A percentile compares a stretch with the other conserved stretches of the same genome.
These are phyloP conservation scores for Synergus gifuensis DNA, from an alignment of 2,888 invertebrate species.

Conservation along the genomic window DNA sequence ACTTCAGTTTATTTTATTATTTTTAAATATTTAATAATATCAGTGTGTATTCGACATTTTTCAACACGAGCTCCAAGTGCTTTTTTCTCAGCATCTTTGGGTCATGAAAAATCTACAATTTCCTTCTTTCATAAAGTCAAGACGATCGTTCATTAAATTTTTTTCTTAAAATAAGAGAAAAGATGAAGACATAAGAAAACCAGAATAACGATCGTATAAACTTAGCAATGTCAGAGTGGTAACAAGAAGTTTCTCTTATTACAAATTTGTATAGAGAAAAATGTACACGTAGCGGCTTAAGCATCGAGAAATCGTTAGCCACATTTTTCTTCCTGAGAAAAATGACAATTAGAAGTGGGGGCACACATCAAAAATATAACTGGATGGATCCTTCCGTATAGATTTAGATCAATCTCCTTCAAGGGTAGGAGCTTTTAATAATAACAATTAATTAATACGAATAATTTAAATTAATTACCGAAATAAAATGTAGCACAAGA, in stretches of 20 bases:
- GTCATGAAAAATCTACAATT: slow-evolving; percentile 6
- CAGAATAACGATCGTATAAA: slow-evolving; percentile 14
- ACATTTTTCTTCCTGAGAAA: background rate
- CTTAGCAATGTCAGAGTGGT: background rate
- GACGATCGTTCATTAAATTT: background rate
- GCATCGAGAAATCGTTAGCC: slow-evolving; percentile 7
- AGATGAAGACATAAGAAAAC: background rate
- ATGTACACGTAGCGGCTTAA: background rate
- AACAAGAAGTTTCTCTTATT: slow-evolving; percentile 44
- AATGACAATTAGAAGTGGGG: slow-evolving; percentile 3
- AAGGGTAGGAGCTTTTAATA: background rate
- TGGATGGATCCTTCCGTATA: background rate
- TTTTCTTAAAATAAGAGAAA: background rate
- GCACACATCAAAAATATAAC: slow-evolving; percentile 12
- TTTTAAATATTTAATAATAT: slow-evolving; percentile 51
- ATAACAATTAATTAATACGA: background rate
- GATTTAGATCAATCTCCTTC: background rate
- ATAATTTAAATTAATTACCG: background rate
- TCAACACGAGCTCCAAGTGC: slow-evolving; percentile 1
- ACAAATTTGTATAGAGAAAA: slow-evolving; percentile 12
- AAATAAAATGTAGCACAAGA: slow-evolving; percentile 23
- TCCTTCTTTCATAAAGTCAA: background rate
- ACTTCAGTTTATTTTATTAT: slow-evolving; percentile 30
- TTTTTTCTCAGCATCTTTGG: slow-evolving; percentile 10
- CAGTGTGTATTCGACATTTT: slow-evolving; percentile 52